Evolutionary conservation across 1,140 invertebrate species (phyloP).

Genomic region (Leptinotarsa texana): DNA sequence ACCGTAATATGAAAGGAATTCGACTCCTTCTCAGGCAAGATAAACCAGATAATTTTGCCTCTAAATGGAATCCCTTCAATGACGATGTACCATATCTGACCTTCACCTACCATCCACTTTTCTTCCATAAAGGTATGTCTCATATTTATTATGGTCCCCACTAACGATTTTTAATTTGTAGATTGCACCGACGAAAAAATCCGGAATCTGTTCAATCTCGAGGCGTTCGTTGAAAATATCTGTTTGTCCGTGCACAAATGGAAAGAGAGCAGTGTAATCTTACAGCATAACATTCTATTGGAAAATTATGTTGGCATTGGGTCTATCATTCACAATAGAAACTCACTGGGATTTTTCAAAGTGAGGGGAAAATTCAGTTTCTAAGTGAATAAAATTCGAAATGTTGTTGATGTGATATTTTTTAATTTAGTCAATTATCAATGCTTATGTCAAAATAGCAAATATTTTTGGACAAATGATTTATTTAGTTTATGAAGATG

Average conservation of each 20-base stretch:
- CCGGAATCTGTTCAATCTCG: conserved; percentile 62
- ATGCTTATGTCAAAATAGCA: conserved; percentile 24
- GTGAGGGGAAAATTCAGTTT: conserved; percentile 84
- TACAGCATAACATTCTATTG: conserved; percentile 74
- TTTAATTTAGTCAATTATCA: conserved; percentile 26
- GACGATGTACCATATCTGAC: conserved; percentile 78
- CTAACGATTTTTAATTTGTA: conserved; percentile 36
- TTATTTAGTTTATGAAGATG: neutral
- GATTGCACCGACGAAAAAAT: conserved; percentile 52
- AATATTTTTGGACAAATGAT: conserved; percentile 20
- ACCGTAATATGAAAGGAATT: conserved; percentile 72
- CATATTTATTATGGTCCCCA: neutral
- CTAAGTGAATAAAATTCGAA: conserved; percentile 57
- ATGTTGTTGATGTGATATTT: conserved; percentile 27
- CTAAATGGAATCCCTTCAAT: conserved; percentile 85
- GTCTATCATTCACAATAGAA: conserved; percentile 82
- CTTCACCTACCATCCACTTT: conserved; percentile 79
- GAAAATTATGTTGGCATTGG: conserved; percentile 79
- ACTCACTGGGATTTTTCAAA: conserved; percentile 82
- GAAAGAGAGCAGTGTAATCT: conserved; percentile 59
- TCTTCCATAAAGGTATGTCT: conserved; percentile 73
- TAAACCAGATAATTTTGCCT: conserved; percentile 67
- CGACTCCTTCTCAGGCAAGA: conserved; percentile 77
- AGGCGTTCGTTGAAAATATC: conserved; percentile 62
- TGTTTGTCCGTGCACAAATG: conserved; percentile 57